A percentile compares a stretch with the other conserved stretches of the same genome.
Conservation (phyloP, 1,140 invertebrate genomes). For the Zaprionus tsacasi region DNA sequence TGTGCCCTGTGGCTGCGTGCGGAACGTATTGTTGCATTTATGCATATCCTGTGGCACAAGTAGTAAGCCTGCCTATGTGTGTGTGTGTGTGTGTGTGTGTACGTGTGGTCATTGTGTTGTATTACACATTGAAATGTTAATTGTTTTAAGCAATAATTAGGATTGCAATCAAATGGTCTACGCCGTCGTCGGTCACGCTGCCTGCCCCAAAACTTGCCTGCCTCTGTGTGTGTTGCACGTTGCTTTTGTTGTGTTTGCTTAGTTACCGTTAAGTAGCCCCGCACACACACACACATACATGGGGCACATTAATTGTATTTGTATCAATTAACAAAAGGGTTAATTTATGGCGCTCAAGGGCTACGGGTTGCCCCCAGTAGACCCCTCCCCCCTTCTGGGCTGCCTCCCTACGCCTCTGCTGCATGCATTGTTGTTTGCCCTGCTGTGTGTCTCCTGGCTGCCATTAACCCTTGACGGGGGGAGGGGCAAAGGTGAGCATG, state of each 20-base stretch:
- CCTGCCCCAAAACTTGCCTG: conserved; percentile 15
- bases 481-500: background rate
- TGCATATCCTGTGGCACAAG: conserved; percentile 71
- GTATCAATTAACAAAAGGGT: conserved; percentile 84
- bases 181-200: conserved; percentile 41
- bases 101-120: conserved; percentile 60
- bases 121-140: conserved; percentile 82
- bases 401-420: conserved; percentile 17
- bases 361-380: conserved; percentile 36
- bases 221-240: conserved; percentile 11
- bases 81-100: conserved; percentile 32
- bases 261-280: conserved; percentile 77
- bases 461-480: conserved; percentile 40
- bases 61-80: conserved; percentile 10
- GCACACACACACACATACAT: conserved; percentile 43
- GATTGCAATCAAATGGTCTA: conserved; percentile 73
- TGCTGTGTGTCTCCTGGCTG: conserved; percentile 24
- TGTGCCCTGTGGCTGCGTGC: conserved; percentile 37
- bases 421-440: conserved; percentile 54
- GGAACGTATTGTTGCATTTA: conserved; percentile 73
- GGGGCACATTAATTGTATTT: conserved; percentile 79
- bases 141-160: conserved; percentile 82
- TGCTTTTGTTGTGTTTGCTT: conserved; percentile 69
- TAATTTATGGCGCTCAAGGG: conserved; percentile 83
- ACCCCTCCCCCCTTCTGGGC: background rate